These are phyloP conservation scores for Choreutis nemorana DNA, from an alignment of 2,888 invertebrate species.

Conservation along the genomic window DNA sequence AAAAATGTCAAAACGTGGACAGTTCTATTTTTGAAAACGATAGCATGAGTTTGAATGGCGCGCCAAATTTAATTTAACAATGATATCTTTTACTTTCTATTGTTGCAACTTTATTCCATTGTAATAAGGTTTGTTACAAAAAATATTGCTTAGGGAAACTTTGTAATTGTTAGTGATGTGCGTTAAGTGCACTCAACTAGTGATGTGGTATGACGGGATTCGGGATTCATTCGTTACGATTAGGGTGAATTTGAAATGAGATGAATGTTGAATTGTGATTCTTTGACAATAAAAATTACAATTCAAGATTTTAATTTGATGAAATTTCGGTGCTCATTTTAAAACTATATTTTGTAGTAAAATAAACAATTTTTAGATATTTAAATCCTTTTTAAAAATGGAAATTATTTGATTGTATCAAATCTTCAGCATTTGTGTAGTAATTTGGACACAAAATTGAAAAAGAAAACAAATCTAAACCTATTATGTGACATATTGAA, in stretches of 20 bases:
- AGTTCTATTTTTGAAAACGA: slow-evolving; percentile 25
- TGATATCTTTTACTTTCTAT: not conserved
- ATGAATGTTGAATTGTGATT: too few species aligned
- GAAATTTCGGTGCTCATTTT: slow-evolving; percentile 15
- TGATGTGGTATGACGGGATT: slow-evolving; percentile 21
- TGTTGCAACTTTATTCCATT: slow-evolving; percentile 2
- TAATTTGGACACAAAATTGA: too few species aligned
- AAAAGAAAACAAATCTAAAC: too few species aligned
- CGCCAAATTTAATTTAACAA: slow-evolving; percentile 11
- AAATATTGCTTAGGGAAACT: not conserved
- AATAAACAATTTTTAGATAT: slow-evolving; percentile 2
- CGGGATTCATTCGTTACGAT: slow-evolving; percentile 21
- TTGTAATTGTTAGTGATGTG: slow-evolving; percentile 24
- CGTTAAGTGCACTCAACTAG: slow-evolving; percentile 34
- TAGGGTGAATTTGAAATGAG: slow-evolving; percentile 19
- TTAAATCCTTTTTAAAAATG: slow-evolving; percentile 1
- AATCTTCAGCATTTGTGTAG: too few species aligned
- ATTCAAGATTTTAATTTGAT: slow-evolving; percentile 14
- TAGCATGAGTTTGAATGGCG: slow-evolving; percentile 17
- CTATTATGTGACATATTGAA: too few species aligned
- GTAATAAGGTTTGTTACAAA: not conserved
- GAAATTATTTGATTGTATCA: too few species aligned
- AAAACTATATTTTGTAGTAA: slow-evolving; percentile 12
- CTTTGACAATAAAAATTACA: too few species aligned
- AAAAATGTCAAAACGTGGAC: slow-evolving; percentile 31